Evolutionary conservation across 2,113 vertebrate species (phyloP).

Genomic region (Peucedramus taeniatus): DNA sequence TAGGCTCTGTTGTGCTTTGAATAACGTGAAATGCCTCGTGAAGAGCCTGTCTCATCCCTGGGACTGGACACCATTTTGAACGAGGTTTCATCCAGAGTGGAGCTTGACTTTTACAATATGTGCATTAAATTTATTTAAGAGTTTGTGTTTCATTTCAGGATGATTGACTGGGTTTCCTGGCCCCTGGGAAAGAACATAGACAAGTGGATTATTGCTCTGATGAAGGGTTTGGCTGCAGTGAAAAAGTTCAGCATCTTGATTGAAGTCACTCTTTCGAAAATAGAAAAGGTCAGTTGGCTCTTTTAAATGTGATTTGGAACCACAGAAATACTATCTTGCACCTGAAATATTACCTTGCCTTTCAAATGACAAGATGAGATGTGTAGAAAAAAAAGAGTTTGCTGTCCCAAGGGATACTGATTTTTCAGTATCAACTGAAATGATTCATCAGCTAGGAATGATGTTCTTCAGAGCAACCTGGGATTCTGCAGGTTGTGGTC

Average conservation of each 20-base stretch:
- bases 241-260: constrained; percentile 85
- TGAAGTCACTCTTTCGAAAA: constrained; percentile 80
- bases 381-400: not conserved
- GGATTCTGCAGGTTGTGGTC: not conserved
- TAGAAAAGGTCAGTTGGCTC: constrained; percentile 78
- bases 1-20: not conserved
- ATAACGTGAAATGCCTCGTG: not conserved
- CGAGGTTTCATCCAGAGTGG: not conserved
- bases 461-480: not conserved
- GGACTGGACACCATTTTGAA: not conserved
- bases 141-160: constrained; percentile 64
- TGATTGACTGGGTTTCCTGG: constrained; percentile 85
- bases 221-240: constrained; percentile 79
- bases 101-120: not conserved
- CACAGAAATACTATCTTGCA: not conserved
- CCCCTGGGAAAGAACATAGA: constrained; percentile 81
- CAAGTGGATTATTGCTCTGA: constrained; percentile 81
- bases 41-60: not conserved
- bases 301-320: not conserved
- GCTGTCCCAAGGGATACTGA: not conserved
- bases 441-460: not conserved
- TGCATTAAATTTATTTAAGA: not conserved
- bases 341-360: not conserved
- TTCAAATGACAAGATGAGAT: not conserved
- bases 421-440: no score